These are phyloP conservation scores for Pantelozetes paolii DNA, from an alignment of 2,888 invertebrate genomes.

Conservation along the genomic window DNA sequence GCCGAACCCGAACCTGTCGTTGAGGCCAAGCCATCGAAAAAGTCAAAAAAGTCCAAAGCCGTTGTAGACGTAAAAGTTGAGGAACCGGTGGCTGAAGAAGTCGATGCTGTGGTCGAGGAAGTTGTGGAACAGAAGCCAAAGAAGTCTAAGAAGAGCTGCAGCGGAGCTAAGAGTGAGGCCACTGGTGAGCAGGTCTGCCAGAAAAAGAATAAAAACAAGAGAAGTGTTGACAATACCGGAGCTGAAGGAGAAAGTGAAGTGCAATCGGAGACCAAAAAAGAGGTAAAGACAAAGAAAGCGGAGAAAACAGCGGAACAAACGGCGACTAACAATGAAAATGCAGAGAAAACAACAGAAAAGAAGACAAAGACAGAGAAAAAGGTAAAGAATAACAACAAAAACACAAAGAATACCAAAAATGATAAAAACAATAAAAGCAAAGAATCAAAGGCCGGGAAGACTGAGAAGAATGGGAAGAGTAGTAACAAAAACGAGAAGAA, in stretches of 20 bases:
- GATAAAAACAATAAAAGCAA: background rate
- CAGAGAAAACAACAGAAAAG: background rate
- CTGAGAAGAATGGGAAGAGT: background rate
- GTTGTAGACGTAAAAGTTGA: background rate
- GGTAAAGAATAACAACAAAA: background rate
- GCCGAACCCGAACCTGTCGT: no score
- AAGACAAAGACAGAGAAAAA: background rate
- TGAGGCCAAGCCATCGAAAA: no score
- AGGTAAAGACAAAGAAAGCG: background rate
- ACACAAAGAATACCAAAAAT: background rate
- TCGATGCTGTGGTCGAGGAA: background rate
- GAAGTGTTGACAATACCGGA: background rate
- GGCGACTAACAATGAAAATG: background rate
- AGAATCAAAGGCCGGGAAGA: background rate
- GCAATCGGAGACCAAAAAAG: background rate
- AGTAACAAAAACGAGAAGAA: background rate
- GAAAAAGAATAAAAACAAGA: background rate
- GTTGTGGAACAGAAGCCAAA: background rate
- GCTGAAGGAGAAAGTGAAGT: background rate
- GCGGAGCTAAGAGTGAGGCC: background rate
- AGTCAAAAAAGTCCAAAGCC: background rate
- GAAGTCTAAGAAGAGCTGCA: background rate
- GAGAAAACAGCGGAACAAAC: background rate
- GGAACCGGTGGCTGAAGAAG: background rate
- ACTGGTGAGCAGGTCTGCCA: background rate